phyloP scores from a whole-genome alignment of 1,140 invertebrate genomes.

The Planococcus citri region DNA sequence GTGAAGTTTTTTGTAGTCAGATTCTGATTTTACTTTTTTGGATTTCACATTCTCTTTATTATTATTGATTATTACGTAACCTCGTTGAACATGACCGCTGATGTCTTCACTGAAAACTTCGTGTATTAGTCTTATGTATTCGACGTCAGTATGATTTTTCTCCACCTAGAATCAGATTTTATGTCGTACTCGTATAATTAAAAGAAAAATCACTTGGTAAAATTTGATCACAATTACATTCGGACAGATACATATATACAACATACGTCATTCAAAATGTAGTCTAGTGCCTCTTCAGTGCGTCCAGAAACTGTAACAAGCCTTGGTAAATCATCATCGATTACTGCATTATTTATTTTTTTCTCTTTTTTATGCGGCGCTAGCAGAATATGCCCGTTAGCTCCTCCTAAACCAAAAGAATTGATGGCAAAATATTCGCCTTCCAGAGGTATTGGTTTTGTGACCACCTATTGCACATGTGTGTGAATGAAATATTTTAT shows the following conservation, averaged over 20 bases:
- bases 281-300: constrained; percentile 24
- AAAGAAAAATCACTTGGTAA: no score
- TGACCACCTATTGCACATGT: no score
- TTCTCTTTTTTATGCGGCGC: constrained; percentile 29
- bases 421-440: constrained; percentile 42
- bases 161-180: constrained; percentile 11
- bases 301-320: constrained; percentile 28
- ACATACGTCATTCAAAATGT: constrained; percentile 26
- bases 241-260: no score
- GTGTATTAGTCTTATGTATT: constrained; percentile 33
- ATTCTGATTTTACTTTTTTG: neutral
- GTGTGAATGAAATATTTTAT: constrained; percentile 23
- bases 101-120: constrained; percentile 2
- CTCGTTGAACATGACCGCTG: constrained; percentile 41
- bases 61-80: constrained; percentile 45
- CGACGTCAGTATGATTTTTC: neutral
- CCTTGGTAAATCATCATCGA: constrained; percentile 26
- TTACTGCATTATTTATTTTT: constrained; percentile 21
- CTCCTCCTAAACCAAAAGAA: constrained; percentile 51
- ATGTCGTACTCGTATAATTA: no score
- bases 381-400: constrained; percentile 47
- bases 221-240: no score
- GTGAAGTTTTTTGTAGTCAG: no score
- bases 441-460: constrained; percentile 38
- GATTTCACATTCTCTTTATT: neutral